Conservation (phyloP, 2,113 vertebrate genomes). For the Lucifuga dentata region DNA sequence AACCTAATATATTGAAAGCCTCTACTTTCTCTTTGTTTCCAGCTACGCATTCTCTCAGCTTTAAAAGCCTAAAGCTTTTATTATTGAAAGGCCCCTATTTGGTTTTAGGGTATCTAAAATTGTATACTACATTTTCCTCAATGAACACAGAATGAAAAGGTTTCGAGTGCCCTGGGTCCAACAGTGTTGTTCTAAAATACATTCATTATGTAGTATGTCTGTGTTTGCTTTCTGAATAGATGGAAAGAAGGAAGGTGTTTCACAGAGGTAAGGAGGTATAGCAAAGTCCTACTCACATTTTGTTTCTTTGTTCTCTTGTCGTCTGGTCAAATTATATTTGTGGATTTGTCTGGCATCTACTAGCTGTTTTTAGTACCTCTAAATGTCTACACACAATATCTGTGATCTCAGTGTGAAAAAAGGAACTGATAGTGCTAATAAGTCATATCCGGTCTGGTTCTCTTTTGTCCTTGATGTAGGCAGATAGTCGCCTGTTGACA, state of each 20-base stretch:
- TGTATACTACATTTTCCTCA: conserved; percentile 44
- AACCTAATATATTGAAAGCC: conserved; percentile 79
- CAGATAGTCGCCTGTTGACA: conserved; percentile 20
- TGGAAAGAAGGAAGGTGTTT: conserved; percentile 26
- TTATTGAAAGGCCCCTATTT: conserved; percentile 63
- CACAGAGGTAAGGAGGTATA: conserved; percentile 33
- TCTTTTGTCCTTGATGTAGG: conserved; percentile 30
- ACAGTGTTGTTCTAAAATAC: conserved; percentile 32
- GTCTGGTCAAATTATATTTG: background rate
- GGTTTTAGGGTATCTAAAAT: conserved; percentile 62
- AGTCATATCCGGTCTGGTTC: conserved; percentile 21
- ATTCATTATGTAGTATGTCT: conserved; percentile 51
- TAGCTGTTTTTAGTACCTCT: background rate
- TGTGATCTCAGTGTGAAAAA: conserved; percentile 1
- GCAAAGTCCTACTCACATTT: conserved; percentile 8
- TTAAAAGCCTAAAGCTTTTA: conserved; percentile 71
- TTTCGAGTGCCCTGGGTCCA: conserved; percentile 41
- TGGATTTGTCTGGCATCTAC: background rate
- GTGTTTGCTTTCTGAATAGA: conserved; percentile 47
- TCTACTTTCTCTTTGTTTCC: conserved; percentile 56
- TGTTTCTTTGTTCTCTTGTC: background rate
- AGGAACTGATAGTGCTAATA: conserved; percentile 16
- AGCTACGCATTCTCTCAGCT: conserved; percentile 62
- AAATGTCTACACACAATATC: background rate
- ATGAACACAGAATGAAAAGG: conserved; percentile 57